Base-by-base conservation (phyloP, 2,113 vertebrate genomes). In the Odocoileus hemionus region DNA sequence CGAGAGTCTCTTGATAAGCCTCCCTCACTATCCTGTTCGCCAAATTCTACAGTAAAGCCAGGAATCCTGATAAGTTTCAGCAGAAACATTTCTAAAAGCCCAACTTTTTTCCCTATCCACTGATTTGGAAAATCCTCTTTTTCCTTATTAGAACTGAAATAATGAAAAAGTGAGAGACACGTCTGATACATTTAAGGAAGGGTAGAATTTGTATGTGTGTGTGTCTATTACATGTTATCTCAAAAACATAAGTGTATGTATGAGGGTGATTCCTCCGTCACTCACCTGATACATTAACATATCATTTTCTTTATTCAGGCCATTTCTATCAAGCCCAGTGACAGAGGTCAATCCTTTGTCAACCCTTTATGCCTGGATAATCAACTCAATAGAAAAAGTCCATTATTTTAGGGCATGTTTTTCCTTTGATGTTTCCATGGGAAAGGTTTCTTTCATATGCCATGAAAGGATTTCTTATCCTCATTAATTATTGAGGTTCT, bases 101-200 rank as follows among this genome's bases (percentile, higher is more conserved):
- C 8, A 70, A 3, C 19, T 90, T 96, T 91, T 50, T 94, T 91
- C 91, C 83, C 80, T 67, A 3, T 67, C 39, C 39, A 39, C 12
- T 97, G 70, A 45, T 87, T 93, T 96, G 45, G 79, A 96, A 96
- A 96, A 97, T 96, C n/a, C 87, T 64, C 57, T 92, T 92, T 89
- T 21, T 94, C 39, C 25, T 84, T 93, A 95, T 97, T 90, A 94
- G 74, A 94, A 94, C 39, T 94, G 74, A 96, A 97, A 83, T 92
- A 96, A 97, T 76, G 89, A 93, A 94, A 97, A 94, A 57, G 21
- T 60, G 43, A 92, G 60, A 78, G 21, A 43, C 6, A 86, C 95
- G 80, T 86, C 23, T 95, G 78, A 76, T 88, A 57, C 86, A 52
- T 94, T 92, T 96, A 84, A 10, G 70, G n/a, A 67, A 74, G 26